These are phyloP conservation scores for Drosophila paranaensis DNA, from an alignment of 2,888 invertebrate species.

Conservation along the genomic window DNA sequence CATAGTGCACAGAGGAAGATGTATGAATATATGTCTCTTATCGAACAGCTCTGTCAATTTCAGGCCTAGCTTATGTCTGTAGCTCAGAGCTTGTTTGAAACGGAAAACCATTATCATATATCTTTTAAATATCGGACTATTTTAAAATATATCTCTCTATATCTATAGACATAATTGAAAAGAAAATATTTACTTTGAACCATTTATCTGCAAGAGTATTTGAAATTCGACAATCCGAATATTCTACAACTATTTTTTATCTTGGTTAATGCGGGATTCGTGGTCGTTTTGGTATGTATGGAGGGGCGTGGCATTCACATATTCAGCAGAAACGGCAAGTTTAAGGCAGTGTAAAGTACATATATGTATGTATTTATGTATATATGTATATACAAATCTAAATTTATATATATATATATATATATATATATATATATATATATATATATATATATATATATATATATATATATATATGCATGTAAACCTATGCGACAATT, in stretches of 20 bases:
- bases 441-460: slow-evolving; percentile 58
- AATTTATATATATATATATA: slow-evolving; percentile 54
- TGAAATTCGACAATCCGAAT: slow-evolving; percentile 2
- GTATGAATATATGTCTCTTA: neutral
- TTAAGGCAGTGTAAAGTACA: slow-evolving; percentile 79
- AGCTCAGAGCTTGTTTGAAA: neutral
- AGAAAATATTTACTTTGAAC: too few relatives aligned
- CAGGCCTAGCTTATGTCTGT: neutral
- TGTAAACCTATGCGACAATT: slow-evolving; percentile 77
- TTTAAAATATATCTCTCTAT: neutral
- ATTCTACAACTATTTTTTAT: neutral
- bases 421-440: slow-evolving; percentile 49
- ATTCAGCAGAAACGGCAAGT: slow-evolving; percentile 81
- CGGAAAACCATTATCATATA: neutral
- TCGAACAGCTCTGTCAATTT: neutral
- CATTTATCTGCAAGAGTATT: slow-evolving; percentile 1
- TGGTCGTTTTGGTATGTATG: slow-evolving; percentile 20
- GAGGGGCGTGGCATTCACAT: slow-evolving; percentile 75
- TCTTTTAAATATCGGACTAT: neutral
- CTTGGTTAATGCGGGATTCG: slow-evolving; percentile 10
- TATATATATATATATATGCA: slow-evolving; percentile 49
- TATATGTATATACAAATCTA: slow-evolving; percentile 60
- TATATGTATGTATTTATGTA: slow-evolving; percentile 46
- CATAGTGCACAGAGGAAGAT: neutral
- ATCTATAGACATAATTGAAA: too few relatives aligned